Percentiles rank a stretch among this genome's conserved stretches.
These are phyloP conservation scores for Achatina immaculata DNA, from an alignment of 1,140 invertebrate species.

Conservation along the genomic window DNA sequence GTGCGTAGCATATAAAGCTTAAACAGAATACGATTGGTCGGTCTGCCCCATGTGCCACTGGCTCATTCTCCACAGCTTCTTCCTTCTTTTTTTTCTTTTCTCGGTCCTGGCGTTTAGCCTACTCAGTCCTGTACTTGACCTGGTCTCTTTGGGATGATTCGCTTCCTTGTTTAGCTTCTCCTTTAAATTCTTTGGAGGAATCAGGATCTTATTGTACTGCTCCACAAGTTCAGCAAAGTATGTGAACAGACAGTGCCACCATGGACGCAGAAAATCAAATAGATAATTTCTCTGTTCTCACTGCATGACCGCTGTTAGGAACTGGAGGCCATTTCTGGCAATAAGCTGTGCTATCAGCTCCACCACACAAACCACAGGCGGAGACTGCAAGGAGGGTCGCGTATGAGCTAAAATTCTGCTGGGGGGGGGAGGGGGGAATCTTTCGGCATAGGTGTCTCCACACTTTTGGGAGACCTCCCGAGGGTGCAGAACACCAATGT, in stretches of 20 bases:
- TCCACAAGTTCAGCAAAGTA: conserved; percentile 98
- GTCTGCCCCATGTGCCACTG: no score
- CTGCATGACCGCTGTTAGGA: conserved; percentile 98
- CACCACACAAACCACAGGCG: conserved; percentile 97
- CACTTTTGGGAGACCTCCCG: conserved; percentile 66
- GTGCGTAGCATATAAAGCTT: no score
- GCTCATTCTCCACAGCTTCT: conserved; percentile 93
- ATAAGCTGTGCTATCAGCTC: conserved; percentile 99
- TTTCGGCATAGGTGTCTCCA: conserved; percentile 90
- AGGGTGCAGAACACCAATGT: conserved; percentile 44
- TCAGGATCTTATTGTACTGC: conserved; percentile 96
- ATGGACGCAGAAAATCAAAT: conserved; percentile 98
- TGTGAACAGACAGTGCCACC: conserved; percentile 97
- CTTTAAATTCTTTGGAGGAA: conserved; percentile 93
- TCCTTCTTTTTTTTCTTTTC: conserved; percentile 93
- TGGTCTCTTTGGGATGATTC: conserved; percentile 82
- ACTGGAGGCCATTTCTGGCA: conserved; percentile 96
- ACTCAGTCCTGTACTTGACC: conserved; percentile 94
- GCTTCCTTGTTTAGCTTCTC: conserved; percentile 85
- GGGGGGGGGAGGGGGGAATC: no score
- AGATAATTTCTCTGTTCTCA: conserved; percentile 98
- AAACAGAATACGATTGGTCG: no score
- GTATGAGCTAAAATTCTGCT: conserved; percentile 95
- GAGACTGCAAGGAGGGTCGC: conserved; percentile 99
- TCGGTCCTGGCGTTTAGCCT: conserved; percentile 93